Evolutionary conservation across 2,113 vertebrate species (phyloP), one percentile per base, ranked within the genome.

Genomic region (Murina feae): DNA sequence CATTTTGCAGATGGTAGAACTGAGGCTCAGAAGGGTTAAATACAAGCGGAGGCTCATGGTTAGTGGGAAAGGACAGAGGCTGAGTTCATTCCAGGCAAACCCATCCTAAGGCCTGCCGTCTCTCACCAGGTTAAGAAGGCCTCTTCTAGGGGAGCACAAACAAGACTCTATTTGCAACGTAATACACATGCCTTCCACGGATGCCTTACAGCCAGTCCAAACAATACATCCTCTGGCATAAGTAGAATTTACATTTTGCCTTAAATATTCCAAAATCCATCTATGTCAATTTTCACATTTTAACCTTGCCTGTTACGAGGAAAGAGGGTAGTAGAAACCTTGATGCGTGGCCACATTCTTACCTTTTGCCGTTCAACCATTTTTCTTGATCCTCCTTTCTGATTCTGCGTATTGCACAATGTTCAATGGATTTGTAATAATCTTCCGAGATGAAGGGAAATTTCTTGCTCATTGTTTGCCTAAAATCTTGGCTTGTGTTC

Each of bases 391-490:
- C 96, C 87, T 94, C 86, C 92, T 99, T 97, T 87, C 98, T 98
- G 96, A 98, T 97, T 68, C 98, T 98, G 7, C 98, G 96, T 44
- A 98, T 87, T 63, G 99, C 99, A 80, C 98, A 97, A 98, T 98
- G 98, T 97, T 99, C 99, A 39, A 99, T 98, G 96, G 99, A 99
- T 98, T 98, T 98, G 98, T 99, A 99, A 97, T 99, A 99, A 97
- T 96, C 96, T 95, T 97, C 94, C 49, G 97, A 93, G 80, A 96
- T 87, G 35, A 94, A 96, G 14, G 96, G 97, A 72, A 90, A 97
- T 79, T n/a, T 97, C 93, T 91, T 96, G 81, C 18, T 97, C 96
- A 97, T 97, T 83, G 71, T 96, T 89, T 97, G 93, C 72, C 96
- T 97, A 89, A 97, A 97, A 93, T 97, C 95, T 96, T 97, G 96